Evolutionary conservation across 2,888 invertebrate genomes (phyloP), one percentile per base, ranked within the genome.

Genomic region (Diogma glabrata): DNA sequence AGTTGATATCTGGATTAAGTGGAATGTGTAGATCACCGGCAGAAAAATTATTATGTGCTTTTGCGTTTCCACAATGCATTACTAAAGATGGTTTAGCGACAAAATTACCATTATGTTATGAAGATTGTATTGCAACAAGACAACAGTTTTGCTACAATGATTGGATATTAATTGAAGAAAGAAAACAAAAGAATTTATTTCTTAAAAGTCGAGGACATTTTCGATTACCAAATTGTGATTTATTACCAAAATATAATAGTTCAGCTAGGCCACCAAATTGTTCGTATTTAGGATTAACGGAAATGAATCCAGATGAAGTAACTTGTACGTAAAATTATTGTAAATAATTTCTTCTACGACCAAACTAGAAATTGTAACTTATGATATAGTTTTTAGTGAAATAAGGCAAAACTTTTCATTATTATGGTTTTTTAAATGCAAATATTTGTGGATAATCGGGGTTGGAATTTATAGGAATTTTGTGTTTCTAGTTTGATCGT

Each of bases 121-220:
- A 95, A 75, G 93, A 94, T 66, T 96, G 95, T 66, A 79, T 87
- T 65, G 94, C 94, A 50, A 87, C 92, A 22, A 84, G 85, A 65
- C 81, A 87, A 67, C 81, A 91, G 63, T 89, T 92, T 70, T 96
- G 95, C 70, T 91, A 87, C 67, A 88, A 86, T 64, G 90, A 93
- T 65, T 95, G 95, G 94, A 86, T 87, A 20, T 72, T 88, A 52
- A 81, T 94, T 51, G 90, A 92, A 69, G 88, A 90, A 62, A 87
- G 87, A 65, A 92, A 90, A 65, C 79, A 80, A 53, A 77, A 83
- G 54, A 82, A 84, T 43, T 81, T 87, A 54, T 84, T 75, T 64
- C 81, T 88, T 59, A 82, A 87, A 66, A 84, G 84, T 20, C 75
- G 88, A 57, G 91, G 88, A 2, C 89, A 92, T 65, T 93, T 93